A percentile compares a stretch with the other conserved stretches of the same genome.
Evolutionary conservation across 2,888 invertebrate genomes (phyloP).

Genomic region (Bibio marci): DNA sequence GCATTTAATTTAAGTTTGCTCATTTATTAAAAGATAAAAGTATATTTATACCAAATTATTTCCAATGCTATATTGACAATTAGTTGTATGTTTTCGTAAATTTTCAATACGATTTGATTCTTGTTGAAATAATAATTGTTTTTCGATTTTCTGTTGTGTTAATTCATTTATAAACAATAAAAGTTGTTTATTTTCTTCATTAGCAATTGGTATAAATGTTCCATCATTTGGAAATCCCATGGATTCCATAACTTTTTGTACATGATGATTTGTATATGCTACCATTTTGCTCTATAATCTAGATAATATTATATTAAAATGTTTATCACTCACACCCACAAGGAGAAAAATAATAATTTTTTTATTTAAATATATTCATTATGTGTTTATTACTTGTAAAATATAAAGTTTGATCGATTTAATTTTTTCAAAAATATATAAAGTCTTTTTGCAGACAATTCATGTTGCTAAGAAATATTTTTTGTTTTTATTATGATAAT

Average conservation of each 20-base stretch:
- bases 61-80: slow-evolving; percentile 34
- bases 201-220: slow-evolving; percentile 63
- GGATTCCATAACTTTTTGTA: slow-evolving; percentile 45
- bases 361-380: too few relatives aligned
- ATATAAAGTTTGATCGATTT: too few relatives aligned
- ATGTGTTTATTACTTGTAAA: too few relatives aligned
- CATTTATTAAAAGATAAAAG: background rate
- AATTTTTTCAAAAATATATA: too few relatives aligned
- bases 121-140: slow-evolving; percentile 29
- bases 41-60: slow-evolving; percentile 33
- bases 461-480: too few relatives aligned
- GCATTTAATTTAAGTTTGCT: background rate
- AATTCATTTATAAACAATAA: slow-evolving; percentile 30
- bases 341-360: too few relatives aligned
- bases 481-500: too few relatives aligned
- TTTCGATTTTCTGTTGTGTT: slow-evolving; percentile 30
- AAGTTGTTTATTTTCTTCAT: slow-evolving; percentile 42
- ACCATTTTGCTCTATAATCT: too few relatives aligned
- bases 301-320: too few relatives aligned
- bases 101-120: slow-evolving; percentile 28
- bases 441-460: too few relatives aligned
- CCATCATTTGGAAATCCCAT: slow-evolving; percentile 52
- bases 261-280: slow-evolving; percentile 12
- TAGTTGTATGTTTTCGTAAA: slow-evolving; percentile 23
- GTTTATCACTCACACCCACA: too few relatives aligned